Evolutionary conservation across 2,797 vertebrate species (phyloP).

Genomic region (Protosalanx chinensis): DNA sequence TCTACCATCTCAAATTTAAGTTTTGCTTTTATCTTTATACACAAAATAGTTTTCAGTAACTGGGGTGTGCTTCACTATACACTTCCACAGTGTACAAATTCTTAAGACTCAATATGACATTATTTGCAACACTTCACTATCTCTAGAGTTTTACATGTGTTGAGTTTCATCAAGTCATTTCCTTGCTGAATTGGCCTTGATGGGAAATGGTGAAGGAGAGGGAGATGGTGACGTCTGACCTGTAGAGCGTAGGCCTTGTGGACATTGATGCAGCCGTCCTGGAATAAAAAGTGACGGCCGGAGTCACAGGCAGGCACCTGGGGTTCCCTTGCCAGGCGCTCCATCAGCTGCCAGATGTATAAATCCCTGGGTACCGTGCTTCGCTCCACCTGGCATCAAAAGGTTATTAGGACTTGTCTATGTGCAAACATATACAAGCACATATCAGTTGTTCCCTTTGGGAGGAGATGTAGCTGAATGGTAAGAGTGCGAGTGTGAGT

Average conservation of each 20-base stretch:
- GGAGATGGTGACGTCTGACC: conserved; percentile 29
- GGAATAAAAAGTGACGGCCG: conserved; percentile 57
- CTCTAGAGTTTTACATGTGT: no score
- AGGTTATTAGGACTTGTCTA: neutral
- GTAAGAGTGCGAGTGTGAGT: no score
- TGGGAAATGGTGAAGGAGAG: neutral
- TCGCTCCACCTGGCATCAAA: conserved; percentile 47
- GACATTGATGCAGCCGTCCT: conserved; percentile 56
- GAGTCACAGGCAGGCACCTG: neutral
- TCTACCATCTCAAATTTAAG: neutral
- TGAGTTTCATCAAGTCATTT: no score
- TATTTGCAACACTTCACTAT: no score
- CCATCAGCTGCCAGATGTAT: conserved; percentile 47
- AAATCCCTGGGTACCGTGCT: conserved; percentile 59
- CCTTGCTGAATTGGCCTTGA: neutral
- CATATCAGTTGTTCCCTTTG: no score
- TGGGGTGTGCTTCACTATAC: conserved; percentile 1
- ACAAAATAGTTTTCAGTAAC: conserved; percentile 14
- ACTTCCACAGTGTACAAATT: conserved; percentile 36
- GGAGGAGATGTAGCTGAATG: no score
- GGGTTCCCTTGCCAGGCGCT: neutral
- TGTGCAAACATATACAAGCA: neutral
- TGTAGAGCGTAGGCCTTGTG: conserved; percentile 37
- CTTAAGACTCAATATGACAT: neutral
- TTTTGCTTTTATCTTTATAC: neutral